These are phyloP conservation scores for Astropecten irregularis DNA, from an alignment of 53 echinoderm and acorn worm genomes.

Conservation along the genomic window DNA sequence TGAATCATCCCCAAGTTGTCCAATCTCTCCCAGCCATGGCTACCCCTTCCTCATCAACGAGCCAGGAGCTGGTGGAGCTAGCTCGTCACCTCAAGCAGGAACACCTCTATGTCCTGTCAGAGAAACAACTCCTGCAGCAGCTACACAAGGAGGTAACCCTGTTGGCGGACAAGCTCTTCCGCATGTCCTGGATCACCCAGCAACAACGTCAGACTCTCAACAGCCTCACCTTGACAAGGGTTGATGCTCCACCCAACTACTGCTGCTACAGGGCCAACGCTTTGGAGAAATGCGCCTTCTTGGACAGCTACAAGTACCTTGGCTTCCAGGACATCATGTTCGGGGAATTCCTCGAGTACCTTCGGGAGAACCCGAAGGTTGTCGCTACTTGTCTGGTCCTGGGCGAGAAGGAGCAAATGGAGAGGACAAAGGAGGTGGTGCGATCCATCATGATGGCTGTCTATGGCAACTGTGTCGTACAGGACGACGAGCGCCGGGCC, in stretches of 20 bases:
- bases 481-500: conserved; percentile 80
- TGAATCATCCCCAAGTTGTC: background rate
- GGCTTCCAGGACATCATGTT: conserved; percentile 81
- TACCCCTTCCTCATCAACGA: background rate
- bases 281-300: conserved; percentile 81
- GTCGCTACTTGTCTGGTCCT: conserved; percentile 74
- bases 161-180: conserved; percentile 81
- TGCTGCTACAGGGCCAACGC: conserved; percentile 95
- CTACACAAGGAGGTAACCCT: conserved; percentile 86
- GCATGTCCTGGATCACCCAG: conserved; percentile 88
- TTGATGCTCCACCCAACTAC: conserved; percentile 76
- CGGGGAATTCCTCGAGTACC: conserved; percentile 78
- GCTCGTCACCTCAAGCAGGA: conserved; percentile 92
- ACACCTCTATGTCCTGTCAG: conserved; percentile 81
- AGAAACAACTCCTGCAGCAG: conserved; percentile 74
- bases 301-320: conserved; percentile 85
- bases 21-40: background rate
- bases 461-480: conserved; percentile 86
- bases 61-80: conserved; percentile 76
- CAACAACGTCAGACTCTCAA: conserved; percentile 94
- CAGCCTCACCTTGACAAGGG: conserved; percentile 73
- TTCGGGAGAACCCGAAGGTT: conserved; percentile 78
- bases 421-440: conserved; percentile 56
- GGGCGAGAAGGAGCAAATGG: conserved; percentile 69
- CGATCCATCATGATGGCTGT: conserved; percentile 78